Conservation (phyloP, 2,888 invertebrate species). For the Trissoscelio sp. region DNA sequence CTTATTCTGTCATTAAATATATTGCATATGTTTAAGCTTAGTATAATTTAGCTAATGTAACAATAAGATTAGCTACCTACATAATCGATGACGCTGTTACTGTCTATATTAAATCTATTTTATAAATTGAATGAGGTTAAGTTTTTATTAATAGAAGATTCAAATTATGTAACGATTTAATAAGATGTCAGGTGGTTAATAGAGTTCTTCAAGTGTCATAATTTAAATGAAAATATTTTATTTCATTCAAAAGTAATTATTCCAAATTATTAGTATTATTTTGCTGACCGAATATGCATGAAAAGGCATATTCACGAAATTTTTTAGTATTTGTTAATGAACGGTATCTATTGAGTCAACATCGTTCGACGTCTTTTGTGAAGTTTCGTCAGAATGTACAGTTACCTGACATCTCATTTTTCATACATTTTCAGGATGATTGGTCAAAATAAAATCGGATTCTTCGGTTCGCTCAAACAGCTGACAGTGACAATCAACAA, state of each 20-base stretch:
- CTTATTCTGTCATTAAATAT: constrained; percentile 36
- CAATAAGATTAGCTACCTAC: constrained; percentile 1
- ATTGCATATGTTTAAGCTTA: constrained; percentile 18
- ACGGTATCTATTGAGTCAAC: constrained; percentile 39
- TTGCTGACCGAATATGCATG: neutral
- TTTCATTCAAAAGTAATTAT: neutral
- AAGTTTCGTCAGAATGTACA: constrained; percentile 22
- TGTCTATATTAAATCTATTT: constrained; percentile 10
- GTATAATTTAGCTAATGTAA: constrained; percentile 18
- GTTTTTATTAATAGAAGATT: constrained; percentile 8
- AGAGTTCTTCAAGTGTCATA: neutral
- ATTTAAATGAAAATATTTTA: neutral
- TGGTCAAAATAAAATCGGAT: constrained; percentile 7
- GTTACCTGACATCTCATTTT: constrained; percentile 22
- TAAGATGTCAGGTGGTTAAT: constrained; percentile 4
- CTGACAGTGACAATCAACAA: no score
- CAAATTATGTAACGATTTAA: neutral
- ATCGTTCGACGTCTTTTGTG: constrained; percentile 12
- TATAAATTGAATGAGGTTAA: neutral
- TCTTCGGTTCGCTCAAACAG: no score
- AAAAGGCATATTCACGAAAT: neutral
- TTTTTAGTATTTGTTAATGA: constrained; percentile 4
- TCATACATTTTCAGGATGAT: constrained; percentile 22
- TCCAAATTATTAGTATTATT: neutral
- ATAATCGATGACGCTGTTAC: constrained; percentile 18